Evolutionary conservation across 1,140 invertebrate genomes (phyloP).

Genomic region (Drosophila baimaii): DNA sequence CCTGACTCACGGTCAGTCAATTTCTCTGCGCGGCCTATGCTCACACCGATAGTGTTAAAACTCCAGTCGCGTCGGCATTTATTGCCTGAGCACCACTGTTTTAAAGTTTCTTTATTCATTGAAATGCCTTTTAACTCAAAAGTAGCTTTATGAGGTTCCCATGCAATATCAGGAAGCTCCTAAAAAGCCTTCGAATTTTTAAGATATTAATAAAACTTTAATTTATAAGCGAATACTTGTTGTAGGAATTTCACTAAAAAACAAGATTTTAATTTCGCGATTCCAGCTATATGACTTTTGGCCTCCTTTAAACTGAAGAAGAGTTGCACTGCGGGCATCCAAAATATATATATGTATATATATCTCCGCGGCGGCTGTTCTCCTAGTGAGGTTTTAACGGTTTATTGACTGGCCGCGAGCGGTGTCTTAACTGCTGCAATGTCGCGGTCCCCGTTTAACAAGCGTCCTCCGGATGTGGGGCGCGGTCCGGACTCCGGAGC

Average conservation of each 20-base stretch:
- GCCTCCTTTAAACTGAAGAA: conserved; percentile 5
- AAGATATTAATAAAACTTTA: not conserved
- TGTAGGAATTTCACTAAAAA: not conserved
- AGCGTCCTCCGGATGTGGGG: conserved; percentile 53
- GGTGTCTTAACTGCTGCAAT: conserved; percentile 76
- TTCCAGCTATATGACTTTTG: not conserved
- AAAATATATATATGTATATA: conserved; percentile 25
- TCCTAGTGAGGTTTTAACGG: conserved; percentile 73
- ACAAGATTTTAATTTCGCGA: not conserved
- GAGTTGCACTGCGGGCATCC: conserved; percentile 4
- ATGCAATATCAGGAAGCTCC: not conserved
- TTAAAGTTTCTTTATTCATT: no score
- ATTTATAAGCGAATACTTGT: not conserved
- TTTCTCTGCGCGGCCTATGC: no score
- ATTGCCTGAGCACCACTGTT: no score
- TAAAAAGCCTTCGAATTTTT: not conserved
- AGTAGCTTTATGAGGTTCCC: not conserved
- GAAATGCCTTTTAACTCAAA: no score
- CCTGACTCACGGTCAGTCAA: no score
- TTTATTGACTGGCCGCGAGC: conserved; percentile 79
- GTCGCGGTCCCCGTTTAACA: conserved; percentile 65
- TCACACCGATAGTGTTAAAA: no score
- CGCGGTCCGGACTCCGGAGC: conserved; percentile 2
- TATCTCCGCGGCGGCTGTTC: conserved; percentile 13
- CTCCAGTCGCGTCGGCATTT: no score